Conservation (phyloP, 2,797 vertebrate species). For the Phylloscopus collybita region DNA sequence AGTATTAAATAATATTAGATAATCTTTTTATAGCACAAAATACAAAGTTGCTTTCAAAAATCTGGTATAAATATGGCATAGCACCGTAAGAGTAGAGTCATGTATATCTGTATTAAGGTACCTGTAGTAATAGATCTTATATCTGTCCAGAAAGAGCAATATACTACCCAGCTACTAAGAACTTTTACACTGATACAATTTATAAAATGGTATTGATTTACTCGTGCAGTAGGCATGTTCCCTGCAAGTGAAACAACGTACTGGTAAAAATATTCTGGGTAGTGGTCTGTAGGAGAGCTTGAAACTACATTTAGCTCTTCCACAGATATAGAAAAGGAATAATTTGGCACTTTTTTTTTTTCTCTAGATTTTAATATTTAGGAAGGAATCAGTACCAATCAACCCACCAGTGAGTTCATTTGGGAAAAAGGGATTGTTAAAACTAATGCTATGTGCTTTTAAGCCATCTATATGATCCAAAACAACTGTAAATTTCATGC, state of each 20-base stretch:
- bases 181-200: constrained; percentile 31
- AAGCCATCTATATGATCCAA: not conserved
- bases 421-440: not conserved
- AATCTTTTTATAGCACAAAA: constrained; percentile 1
- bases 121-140: constrained; percentile 12
- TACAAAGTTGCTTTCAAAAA: constrained; percentile 13
- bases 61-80: not conserved
- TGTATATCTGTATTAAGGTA: constrained; percentile 2
- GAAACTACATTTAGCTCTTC: not conserved
- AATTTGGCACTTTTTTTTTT: not conserved
- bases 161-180: constrained; percentile 7
- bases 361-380: not conserved
- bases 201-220: constrained; percentile 56
- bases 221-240: not conserved
- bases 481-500: not conserved
- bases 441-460: not conserved
- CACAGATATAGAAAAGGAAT: not conserved
- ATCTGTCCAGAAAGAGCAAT: constrained; percentile 15
- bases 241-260: not conserved
- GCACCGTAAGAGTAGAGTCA: not conserved
- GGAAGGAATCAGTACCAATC: not conserved
- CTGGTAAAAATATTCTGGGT: not conserved
- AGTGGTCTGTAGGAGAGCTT: not conserved
- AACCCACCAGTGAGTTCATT: not conserved
- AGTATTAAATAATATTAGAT: constrained; percentile 38